Evolutionary conservation across 2,113 vertebrate species (phyloP), one percentile per base, ranked within the genome.

Genomic region (Rhinolophus sinicus): DNA sequence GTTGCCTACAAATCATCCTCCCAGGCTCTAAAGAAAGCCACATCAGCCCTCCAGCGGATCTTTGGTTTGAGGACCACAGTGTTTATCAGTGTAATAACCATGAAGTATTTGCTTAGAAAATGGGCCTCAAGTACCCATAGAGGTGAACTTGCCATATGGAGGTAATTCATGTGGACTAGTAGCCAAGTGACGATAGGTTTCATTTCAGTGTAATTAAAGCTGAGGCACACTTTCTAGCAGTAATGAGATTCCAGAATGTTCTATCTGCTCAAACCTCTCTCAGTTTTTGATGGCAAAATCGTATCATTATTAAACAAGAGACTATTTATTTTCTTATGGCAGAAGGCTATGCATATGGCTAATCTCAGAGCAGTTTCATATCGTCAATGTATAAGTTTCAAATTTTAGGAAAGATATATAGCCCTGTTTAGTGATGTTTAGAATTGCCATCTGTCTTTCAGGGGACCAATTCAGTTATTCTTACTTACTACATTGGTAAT

Each of bases 391-490:
- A 26, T 33, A 93, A 70, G 10, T 90, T 96, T 92, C 88, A 90
- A 96, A 73, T 35, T 81, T 87, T 38, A 76, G 70, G 16, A 30
- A 72, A 92, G 75, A 90, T 58, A 38, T 50, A 82, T 30, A 91
- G 35, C 44, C 54, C 30, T 38, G 13, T 62, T 70, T 72, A 47
- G 16, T 22, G 82, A 38, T 44, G 19, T 93, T 72, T 94, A 28
- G 18, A 72, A 80, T 56, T 62, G 26, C 30, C 69, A 90, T 94
- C 84, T 96, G 80, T 93, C 83, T 93, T 87, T 75, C 18, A 62
- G 38, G 54, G 26, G 58, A 89, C 75, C 28, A n/a, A 22, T 93
- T 90, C 22, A 60, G 44, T 82, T 54, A 88, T 60, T 21, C 44
- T 70, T 87, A 40, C 54, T 93, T 69, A 82, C 21, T 40, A 72